Evolutionary conservation across 2,888 invertebrate species (phyloP), one percentile per base, ranked within the genome.

Genomic region (Vesta saturnalis): DNA sequence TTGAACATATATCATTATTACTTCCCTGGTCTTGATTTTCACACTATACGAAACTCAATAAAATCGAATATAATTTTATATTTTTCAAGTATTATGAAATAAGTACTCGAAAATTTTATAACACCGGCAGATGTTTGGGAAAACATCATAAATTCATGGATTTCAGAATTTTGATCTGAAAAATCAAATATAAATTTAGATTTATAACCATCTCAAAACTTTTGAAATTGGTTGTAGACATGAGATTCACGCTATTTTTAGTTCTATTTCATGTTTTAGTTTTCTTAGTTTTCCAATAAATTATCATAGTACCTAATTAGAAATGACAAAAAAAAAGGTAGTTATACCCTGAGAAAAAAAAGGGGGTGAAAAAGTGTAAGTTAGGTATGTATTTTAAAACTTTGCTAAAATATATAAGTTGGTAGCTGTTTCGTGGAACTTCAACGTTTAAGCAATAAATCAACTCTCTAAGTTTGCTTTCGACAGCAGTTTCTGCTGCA

Each of bases 91-190:
- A 67, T 58, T 47, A 46, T 22, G 57, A 62, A 66, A 64, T 64
- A 67, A 67, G 61, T 58, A 62, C 57, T 46, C 47, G 64, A 71
- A 61, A 71, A 60, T 71, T 73, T 75, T 75, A 73, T 73, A 71
- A 69, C 71, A 71, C 70, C 56, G 66, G 64, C 75, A 75, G 74
- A 72, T 74, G 76, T 74, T 69, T 70, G 60, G 74, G 64, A 70
- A 71, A 76, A n/a, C 74, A 75, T 76, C 75, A 75, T 75, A 76
- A 75, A 76, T 76, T 75, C 72, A 74, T 75, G 71, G 74, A 64
- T 73, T 74, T 65, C 68, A 69, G 73, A 73, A 66, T 68, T 73
- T 65, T 69, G 71, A 75, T 75, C 64, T 68, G 70, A 72, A 56
- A 73, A 76, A 74, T 75, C 75, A 75, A 74, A 74, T 73, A 71